phyloP scores from a whole-genome alignment of 1,140 invertebrate species.

The Drosophila parvula region DNA sequence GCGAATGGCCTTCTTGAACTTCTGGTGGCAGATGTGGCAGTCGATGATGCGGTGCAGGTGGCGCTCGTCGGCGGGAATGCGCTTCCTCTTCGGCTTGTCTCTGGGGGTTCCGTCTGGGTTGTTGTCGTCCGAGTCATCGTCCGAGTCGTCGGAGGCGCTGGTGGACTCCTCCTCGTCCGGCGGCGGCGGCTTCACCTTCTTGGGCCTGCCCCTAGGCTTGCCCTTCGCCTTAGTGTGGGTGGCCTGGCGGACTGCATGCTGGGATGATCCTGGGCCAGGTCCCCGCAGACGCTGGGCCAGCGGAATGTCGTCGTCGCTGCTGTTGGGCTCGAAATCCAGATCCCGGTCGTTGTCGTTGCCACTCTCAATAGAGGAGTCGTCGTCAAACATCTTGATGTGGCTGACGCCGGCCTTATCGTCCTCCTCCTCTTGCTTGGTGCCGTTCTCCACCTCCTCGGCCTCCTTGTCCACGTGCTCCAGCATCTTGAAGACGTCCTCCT shows the following conservation, averaged over 20 bases:
- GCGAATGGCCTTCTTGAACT: slow-evolving; percentile 77
- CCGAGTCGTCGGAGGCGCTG: slow-evolving; percentile 33
- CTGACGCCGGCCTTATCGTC: slow-evolving; percentile 16
- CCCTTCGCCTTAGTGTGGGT: slow-evolving; percentile 33
- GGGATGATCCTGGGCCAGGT: slow-evolving; percentile 7
- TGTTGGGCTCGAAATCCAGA: slow-evolving; percentile 68
- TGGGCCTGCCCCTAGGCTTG: slow-evolving; percentile 39
- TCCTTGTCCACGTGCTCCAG: slow-evolving; percentile 77
- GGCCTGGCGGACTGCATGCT: neutral
- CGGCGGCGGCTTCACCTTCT: slow-evolving; percentile 34
- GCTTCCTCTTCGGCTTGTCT: slow-evolving; percentile 69
- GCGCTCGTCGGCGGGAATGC: slow-evolving; percentile 67
- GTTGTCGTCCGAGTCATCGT: slow-evolving; percentile 42
- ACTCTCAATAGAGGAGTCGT: slow-evolving; percentile 60
- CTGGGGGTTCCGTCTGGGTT: slow-evolving; percentile 35
- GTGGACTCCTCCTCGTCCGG: slow-evolving; percentile 48
- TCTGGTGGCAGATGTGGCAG: slow-evolving; percentile 81
- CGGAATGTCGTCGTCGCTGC: slow-evolving; percentile 77
- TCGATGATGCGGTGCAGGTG: slow-evolving; percentile 76
- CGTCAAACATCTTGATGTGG: slow-evolving; percentile 52
- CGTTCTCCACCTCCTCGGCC: slow-evolving; percentile 69
- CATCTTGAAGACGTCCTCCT: slow-evolving; percentile 82
- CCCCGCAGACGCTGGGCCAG: slow-evolving; percentile 64
- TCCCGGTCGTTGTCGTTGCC: slow-evolving; percentile 67
- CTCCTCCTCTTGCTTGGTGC: slow-evolving; percentile 32